These are phyloP conservation scores for Mellivora capensis DNA, from an alignment of 2,113 vertebrate species.

Conservation along the genomic window DNA sequence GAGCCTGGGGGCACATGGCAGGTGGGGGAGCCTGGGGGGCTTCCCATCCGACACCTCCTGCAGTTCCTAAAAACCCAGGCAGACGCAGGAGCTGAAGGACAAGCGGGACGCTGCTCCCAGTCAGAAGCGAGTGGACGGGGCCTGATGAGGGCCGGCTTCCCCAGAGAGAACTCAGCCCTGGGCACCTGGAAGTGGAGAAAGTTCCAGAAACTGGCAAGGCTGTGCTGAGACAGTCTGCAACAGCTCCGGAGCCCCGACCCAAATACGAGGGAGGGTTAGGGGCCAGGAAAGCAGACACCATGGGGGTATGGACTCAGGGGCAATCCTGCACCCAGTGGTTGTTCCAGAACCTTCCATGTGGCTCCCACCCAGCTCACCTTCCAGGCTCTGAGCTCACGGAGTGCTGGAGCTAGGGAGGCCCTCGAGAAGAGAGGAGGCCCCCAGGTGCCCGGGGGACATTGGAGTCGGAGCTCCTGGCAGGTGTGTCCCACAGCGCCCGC, in stretches of 20 bases:
- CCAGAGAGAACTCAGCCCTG: rapidly evolving
- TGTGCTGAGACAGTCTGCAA: rapidly evolving
- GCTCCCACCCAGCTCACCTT: background rate
- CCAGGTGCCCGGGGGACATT: rapidly evolving
- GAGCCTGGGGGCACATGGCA: background rate
- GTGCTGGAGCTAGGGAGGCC: too few relatives aligned
- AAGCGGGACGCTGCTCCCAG: rapidly evolving
- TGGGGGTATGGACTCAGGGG: rapidly evolving
- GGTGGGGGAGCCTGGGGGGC: background rate
- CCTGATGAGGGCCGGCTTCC: background rate
- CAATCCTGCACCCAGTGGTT: rapidly evolving
- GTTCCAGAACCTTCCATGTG: rapidly evolving
- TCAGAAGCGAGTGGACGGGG: background rate
- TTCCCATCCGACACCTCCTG: background rate
- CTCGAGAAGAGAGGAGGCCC: background rate
- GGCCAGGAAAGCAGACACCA: rapidly evolving
- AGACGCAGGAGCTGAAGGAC: conserved; percentile 21
- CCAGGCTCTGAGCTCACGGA: rapidly evolving
- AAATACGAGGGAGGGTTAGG: rapidly evolving
- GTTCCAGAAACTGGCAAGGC: background rate
- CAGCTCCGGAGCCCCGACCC: rapidly evolving
- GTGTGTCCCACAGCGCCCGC: background rate
- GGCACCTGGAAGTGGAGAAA: rapidly evolving
- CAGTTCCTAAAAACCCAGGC: background rate
- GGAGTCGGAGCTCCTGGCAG: background rate